Conservation (phyloP, 2,888 invertebrate genomes). For the Muschampia plurimacula region DNA sequence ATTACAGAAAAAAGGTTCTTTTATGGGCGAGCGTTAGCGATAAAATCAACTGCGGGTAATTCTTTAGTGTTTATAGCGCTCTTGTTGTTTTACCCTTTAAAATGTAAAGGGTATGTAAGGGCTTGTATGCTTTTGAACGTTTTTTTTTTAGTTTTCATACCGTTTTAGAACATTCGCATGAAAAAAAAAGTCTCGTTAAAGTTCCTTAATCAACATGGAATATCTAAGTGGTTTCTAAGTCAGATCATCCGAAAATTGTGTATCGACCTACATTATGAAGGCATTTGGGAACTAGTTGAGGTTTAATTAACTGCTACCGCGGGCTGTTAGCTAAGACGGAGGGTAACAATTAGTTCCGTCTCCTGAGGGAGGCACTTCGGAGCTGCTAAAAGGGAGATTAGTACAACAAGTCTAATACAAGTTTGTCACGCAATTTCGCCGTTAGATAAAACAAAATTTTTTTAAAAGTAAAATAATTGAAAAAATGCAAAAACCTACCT, state of each 20-base stretch:
- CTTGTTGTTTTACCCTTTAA: slow-evolving; percentile 5
- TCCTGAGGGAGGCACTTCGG: neutral
- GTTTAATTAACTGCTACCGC: neutral
- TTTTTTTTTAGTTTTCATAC: neutral
- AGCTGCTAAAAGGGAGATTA: neutral
- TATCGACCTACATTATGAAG: neutral
- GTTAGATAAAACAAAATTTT: neutral
- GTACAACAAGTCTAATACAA: neutral
- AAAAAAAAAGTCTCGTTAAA: no score
- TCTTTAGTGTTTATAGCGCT: slow-evolving; percentile 13
- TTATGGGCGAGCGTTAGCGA: slow-evolving; percentile 12
- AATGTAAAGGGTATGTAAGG: no score
- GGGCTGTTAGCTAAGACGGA: slow-evolving; percentile 1
- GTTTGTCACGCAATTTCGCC: neutral
- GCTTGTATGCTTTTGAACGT: neutral
- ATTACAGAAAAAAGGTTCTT: slow-evolving; percentile 16
- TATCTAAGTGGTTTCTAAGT: no score
- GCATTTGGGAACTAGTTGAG: neutral
- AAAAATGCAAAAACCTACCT: no score
- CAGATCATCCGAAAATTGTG: neutral
- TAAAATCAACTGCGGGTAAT: slow-evolving; percentile 20
- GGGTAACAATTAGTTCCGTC: neutral
- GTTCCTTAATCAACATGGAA: no score
- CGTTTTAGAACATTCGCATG: no score
- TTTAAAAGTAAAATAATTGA: no score